phyloP scores from a whole-genome alignment of 2,797 vertebrate genomes.

The Sciurus vulgaris region DNA sequence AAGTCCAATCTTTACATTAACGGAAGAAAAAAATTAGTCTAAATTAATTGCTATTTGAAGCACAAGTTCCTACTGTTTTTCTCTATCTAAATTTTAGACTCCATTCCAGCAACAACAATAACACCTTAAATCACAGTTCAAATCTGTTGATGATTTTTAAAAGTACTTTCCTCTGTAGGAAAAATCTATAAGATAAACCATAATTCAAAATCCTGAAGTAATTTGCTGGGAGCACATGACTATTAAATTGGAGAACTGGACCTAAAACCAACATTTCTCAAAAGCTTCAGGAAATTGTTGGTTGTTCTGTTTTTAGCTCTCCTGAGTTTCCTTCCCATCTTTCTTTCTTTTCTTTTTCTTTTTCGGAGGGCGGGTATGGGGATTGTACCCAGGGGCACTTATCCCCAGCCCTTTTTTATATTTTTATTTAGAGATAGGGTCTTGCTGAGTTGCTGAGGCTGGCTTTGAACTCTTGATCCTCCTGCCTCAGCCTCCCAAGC shows the following conservation, averaged over 20 bases:
- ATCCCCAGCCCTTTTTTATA: no score
- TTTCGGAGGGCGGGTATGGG: no score
- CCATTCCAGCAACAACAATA: not conserved
- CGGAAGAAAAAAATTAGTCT: constrained; percentile 10
- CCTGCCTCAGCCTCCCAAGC: no score
- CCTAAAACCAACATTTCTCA: constrained; percentile 47
- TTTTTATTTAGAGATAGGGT: no score
- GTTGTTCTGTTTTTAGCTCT: not conserved
- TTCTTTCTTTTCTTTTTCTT: no score
- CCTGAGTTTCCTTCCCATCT: not conserved
- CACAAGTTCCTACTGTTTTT: constrained; percentile 27
- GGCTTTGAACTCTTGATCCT: no score
- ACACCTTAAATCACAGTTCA: constrained; percentile 20
- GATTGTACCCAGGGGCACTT: no score
- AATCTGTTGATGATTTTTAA: constrained; percentile 40
- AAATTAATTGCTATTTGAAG: not conserved
- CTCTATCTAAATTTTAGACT: constrained; percentile 57
- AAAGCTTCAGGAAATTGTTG: constrained; percentile 1
- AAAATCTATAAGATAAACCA: not conserved
- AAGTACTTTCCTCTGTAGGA: constrained; percentile 4
- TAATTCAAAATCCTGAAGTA: constrained; percentile 22
- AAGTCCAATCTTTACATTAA: not conserved
- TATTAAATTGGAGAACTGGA: constrained; percentile 32
- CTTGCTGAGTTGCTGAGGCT: no score
- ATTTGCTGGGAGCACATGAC: constrained; percentile 9